Evolutionary conservation across 1,140 invertebrate species (phyloP), one percentile per base, ranked within the genome.

Genomic region (Philotrypesis tridentata): DNA sequence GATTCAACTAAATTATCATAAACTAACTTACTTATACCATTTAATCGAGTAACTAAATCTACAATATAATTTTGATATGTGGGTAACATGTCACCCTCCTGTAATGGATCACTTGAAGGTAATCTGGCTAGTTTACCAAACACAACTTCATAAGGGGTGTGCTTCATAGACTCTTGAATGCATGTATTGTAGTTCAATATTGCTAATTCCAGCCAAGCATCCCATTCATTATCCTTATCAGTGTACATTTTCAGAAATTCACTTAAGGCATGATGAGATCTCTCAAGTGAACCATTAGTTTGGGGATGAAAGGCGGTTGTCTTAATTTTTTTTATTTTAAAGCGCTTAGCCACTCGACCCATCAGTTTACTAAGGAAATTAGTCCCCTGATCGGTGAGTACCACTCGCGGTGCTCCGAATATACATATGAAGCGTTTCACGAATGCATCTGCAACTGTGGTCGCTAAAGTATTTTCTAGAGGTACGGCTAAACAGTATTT

Each of bases 171-270:
- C 23, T 61, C 60, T 61, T 61, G 60, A 1, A 61, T 21, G 9
- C 60, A 61, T 1, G 60, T 61, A 23, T 61, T 61, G 12, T 61
- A 61, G 9, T 61, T 61, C 2, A 61, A 9, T 21, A 61, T 61
- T 4, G n/a, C 55, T 5, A 60, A 8, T 60, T 60, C 55, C 2
- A 60, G 12, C 55, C 61, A 77, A 17, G 65, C 23, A 37, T 67
- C 23, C 40, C 25, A 68, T 67, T 78, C 37, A 43, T 14, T 8
- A 17, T 67, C 63, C 9, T 43, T 67, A 6, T 27, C 11, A n/a
- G 61, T 17, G 11, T 61, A 48, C 81, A 3, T 48, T 33, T 77
- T 82, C 25, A 89, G 73, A 80, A 85, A 89, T 70, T 87, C 84
- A n/a, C n/a, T n/a, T n/a, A n/a, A n/a, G n/a, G n/a, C n/a, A n/a